phyloP scores from a whole-genome alignment of 2,888 invertebrate genomes.

The Sinhomidia bicolor region DNA sequence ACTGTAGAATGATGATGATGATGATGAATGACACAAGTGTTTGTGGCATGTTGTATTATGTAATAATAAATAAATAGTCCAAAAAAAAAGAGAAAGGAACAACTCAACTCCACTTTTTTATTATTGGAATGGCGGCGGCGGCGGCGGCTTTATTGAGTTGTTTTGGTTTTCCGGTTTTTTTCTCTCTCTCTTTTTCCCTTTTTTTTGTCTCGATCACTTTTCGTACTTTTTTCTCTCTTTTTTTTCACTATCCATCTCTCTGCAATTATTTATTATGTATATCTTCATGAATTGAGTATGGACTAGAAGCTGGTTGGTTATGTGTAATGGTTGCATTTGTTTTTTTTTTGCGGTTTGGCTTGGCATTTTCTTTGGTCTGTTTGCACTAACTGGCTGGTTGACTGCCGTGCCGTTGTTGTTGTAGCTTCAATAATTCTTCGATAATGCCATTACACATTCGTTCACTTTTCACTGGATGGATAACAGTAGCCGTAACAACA shows the following conservation, averaged over 20 bases:
- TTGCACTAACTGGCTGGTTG: neutral
- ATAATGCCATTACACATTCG: neutral
- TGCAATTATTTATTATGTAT: conserved; percentile 49
- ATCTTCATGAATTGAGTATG: conserved; percentile 45
- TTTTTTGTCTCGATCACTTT: neutral
- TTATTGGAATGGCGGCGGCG: neutral
- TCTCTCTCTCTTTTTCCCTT: neutral
- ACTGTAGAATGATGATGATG: conserved; percentile 10
- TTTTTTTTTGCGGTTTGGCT: neutral
- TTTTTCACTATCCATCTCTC: neutral
- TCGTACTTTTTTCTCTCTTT: no score
- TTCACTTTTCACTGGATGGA: neutral
- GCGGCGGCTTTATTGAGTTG: conserved; percentile 31
- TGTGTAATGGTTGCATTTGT: neutral
- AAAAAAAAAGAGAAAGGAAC: neutral
- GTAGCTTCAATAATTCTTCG: neutral
- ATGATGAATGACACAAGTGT: conserved; percentile 33
- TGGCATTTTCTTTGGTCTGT: no score
- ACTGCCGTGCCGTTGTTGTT: neutral
- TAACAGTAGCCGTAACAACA: neutral
- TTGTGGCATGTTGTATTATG: neutral
- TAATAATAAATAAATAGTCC: neutral
- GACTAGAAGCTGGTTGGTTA: neutral
- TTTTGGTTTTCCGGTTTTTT: conserved; percentile 22
- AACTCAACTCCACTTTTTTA: neutral